Evolutionary conservation across 2,888 invertebrate species (phyloP).

Genomic region (Dicranocentrus wangi): DNA sequence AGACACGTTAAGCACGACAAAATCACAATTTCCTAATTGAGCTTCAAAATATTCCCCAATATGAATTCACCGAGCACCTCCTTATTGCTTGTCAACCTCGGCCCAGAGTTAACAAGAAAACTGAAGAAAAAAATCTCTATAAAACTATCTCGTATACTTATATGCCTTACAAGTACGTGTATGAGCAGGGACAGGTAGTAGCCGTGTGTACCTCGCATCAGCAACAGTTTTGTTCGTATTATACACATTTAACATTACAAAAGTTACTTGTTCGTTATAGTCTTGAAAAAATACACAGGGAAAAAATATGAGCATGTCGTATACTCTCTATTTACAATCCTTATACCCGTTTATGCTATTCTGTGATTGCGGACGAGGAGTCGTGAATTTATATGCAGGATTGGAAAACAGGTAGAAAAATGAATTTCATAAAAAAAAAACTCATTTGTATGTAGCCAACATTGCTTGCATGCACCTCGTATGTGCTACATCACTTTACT

Average conservation of each 20-base stretch:
- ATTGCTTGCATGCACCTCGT: not conserved
- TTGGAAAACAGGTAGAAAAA: constrained; percentile 47
- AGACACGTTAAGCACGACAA: no score
- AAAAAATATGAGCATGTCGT: constrained; percentile 34
- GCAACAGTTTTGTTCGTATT: constrained; percentile 49
- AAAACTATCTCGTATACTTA: not conserved
- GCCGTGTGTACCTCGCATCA: constrained; percentile 38
- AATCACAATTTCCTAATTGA: no score
- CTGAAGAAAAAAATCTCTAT: constrained; percentile 33
- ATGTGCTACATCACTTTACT: no score
- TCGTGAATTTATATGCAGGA: not conserved
- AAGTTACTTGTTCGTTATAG: constrained; percentile 29
- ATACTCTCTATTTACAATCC: not conserved
- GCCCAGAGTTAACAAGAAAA: not conserved
- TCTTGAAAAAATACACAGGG: constrained; percentile 26
- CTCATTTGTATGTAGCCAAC: not conserved
- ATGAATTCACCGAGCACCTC: no score
- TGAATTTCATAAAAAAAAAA: constrained; percentile 17
- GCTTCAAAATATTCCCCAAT: no score
- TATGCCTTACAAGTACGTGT: no score
- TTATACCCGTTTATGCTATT: constrained; percentile 13
- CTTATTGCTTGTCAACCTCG: no score
- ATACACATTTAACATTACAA: constrained; percentile 39
- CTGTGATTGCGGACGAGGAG: constrained; percentile 21
- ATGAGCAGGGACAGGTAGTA: not conserved